A percentile compares a stretch with the other conserved stretches of the same genome.
Evolutionary conservation across 1,140 invertebrate genomes (phyloP).

Genomic region (Drosophila eugracilis): DNA sequence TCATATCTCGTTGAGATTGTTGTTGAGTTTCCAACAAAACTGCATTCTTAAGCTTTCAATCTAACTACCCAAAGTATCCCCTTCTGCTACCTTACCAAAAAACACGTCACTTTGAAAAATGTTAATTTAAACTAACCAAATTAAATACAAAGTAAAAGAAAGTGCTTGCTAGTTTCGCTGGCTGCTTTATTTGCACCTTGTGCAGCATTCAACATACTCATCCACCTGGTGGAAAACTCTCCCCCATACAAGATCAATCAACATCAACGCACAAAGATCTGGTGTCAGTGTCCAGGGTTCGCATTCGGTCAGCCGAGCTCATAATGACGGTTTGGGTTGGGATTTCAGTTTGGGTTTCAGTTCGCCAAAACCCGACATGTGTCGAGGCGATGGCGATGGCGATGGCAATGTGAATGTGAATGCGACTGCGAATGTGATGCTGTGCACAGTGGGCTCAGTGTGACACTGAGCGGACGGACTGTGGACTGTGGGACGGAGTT

Average conservation of each 20-base stretch:
- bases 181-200: neutral
- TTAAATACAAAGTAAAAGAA: constrained; percentile 22
- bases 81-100: neutral
- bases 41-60: too few relatives aligned
- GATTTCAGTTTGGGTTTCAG: constrained; percentile 19
- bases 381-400: constrained; percentile 19
- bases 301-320: constrained; percentile 63
- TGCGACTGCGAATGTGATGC: constrained; percentile 26
- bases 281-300: constrained; percentile 28
- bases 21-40: too few relatives aligned
- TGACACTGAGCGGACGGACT: constrained; percentile 45
- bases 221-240: constrained; percentile 31
- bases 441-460: constrained; percentile 59
- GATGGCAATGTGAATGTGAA: neutral
- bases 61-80: too few relatives aligned
- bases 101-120: neutral
- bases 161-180: constrained; percentile 13
- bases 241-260: constrained; percentile 44
- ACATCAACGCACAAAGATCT: constrained; percentile 15
- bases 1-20: too few relatives aligned
- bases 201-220: constrained; percentile 3
- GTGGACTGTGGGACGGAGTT: constrained; percentile 11
- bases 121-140: neutral
- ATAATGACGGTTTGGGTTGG: constrained; percentile 62
- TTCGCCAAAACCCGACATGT: constrained; percentile 58